Evolutionary conservation across 2,888 invertebrate genomes (phyloP).

Genomic region (Brachynemurus nebulosus): DNA sequence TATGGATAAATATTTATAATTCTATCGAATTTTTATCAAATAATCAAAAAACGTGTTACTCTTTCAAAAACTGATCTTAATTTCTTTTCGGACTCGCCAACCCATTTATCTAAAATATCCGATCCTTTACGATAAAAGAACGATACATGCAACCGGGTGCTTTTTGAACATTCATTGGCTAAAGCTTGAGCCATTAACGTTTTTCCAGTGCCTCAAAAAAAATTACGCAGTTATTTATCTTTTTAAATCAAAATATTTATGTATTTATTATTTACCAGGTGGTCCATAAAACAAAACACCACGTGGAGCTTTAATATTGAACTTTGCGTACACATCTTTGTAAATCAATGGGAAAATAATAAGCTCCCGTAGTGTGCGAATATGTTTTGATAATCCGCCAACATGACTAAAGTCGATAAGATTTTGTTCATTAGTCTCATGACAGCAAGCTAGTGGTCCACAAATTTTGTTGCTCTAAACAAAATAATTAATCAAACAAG

Average conservation of each 20-base stretch:
- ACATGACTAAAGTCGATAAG: conserved; percentile 28
- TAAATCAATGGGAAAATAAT: conserved; percentile 29
- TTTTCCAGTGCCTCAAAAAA: conserved; percentile 27
- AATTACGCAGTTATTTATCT: background rate
- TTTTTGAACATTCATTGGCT: conserved; percentile 27
- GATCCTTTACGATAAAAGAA: conserved; percentile 30
- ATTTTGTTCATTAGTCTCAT: too few relatives aligned
- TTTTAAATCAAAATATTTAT: background rate
- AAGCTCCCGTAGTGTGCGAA: conserved; percentile 26
- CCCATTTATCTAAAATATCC: conserved; percentile 30
- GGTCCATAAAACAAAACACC: conserved; percentile 31
- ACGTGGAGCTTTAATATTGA: conserved; percentile 28
- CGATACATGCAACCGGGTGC: conserved; percentile 24
- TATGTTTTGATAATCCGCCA: conserved; percentile 27
- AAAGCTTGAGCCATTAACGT: conserved; percentile 30
- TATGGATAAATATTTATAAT: conserved; percentile 24
- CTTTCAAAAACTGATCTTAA: conserved; percentile 27
- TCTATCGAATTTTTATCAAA: background rate
- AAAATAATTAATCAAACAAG: too few relatives aligned
- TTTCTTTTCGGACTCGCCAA: conserved; percentile 30
- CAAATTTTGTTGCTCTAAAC: too few relatives aligned
- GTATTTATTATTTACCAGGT: conserved; percentile 22
- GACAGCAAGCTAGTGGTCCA: too few relatives aligned
- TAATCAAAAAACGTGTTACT: conserved; percentile 16
- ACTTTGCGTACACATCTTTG: conserved; percentile 27